Evolutionary conservation across 1,140 invertebrate genomes (phyloP), one percentile per base, ranked within the genome.

Genomic region (Chymomyza costata): DNA sequence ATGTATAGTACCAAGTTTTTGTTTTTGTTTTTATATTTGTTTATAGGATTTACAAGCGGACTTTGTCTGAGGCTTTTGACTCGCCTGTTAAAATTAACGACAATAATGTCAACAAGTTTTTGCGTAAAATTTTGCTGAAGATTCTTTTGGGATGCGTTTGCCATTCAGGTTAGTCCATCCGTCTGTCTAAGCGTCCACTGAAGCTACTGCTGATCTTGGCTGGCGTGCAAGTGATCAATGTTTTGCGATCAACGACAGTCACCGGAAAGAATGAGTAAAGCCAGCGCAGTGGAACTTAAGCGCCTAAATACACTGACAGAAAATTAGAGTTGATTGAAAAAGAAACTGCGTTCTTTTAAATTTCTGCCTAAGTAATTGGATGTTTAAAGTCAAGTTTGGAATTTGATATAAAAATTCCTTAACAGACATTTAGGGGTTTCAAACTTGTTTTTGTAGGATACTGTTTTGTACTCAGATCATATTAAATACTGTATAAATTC

Each of bases 81-180:
- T 49, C 50, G 70, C 47, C 70, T 58, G 54, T 71, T 67, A 59
- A 80, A 71, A 80, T 78, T 66, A 78, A 67, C 67, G 58, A 71
- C 73, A 78, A 71, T 78, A 71, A 71, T 80, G 71, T 78, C 71
- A 78, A 71, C 71, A 78, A 71, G 73, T 62, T 61, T 47, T 54
- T 58, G 59, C 45, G 54, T 59, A 50, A 44, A 56, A 47, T 51
- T 38, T 53, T 10, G 39, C 47, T 8, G 1, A 19, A 10, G 16
- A 15, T 41, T 35, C 30, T 30, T 8, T 19, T 48, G 49, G 49
- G 21, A 32, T 52, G 13, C 31, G 3, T 25, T 3, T n/a, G 32
- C 7, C 16, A 13, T 39, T 19, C 25, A 19, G 25, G 15, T 30
- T 2, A n/a, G 38, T 7, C 38, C 39, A 25, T 18, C 30, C 28